Conservation (phyloP, 2,888 invertebrate species). For the Trichogramma dendrolimi region DNA sequence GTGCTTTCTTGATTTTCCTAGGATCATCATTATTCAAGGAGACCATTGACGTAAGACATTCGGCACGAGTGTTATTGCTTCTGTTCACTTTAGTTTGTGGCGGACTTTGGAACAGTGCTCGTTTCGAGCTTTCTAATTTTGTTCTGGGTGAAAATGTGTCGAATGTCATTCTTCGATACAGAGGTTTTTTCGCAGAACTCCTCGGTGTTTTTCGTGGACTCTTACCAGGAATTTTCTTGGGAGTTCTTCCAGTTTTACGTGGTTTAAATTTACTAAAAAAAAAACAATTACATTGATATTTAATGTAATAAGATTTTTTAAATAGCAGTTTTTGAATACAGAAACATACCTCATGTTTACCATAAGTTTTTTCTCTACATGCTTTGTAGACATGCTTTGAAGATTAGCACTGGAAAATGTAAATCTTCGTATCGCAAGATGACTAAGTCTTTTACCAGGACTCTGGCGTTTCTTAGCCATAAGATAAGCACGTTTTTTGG, state of each 20-base stretch:
- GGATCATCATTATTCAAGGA: conserved; percentile 48
- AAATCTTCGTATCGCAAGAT: conserved; percentile 70
- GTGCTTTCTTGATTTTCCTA: conserved; percentile 63
- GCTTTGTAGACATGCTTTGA: conserved; percentile 45
- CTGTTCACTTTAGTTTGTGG: conserved; percentile 40
- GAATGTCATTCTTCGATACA: conserved; percentile 50
- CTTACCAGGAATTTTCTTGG: conserved; percentile 53
- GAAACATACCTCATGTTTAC: conserved; percentile 62
- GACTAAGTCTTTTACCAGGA: conserved; percentile 72
- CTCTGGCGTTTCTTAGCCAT: conserved; percentile 63
- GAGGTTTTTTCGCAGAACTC: conserved; percentile 60
- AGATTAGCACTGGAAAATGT: conserved; percentile 71
- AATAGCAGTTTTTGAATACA: neutral
- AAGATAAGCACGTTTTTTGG: conserved; percentile 60
- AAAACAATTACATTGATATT: conserved; percentile 1
- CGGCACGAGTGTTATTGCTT: conserved; percentile 47
- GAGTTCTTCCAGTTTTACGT: conserved; percentile 49
- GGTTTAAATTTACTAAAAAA: conserved; percentile 2
- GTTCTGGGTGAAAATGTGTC: conserved; percentile 39
- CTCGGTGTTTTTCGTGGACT: conserved; percentile 59
- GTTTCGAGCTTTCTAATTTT: conserved; percentile 59
- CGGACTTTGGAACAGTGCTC: conserved; percentile 74
- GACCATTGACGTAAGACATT: conserved; percentile 16
- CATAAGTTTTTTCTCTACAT: conserved; percentile 57
- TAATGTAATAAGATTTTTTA: neutral